A percentile compares a stretch with the other conserved stretches of the same genome.
phyloP scores from a whole-genome alignment of 2,888 invertebrate species.

The Temnothorax ravouxi region DNA sequence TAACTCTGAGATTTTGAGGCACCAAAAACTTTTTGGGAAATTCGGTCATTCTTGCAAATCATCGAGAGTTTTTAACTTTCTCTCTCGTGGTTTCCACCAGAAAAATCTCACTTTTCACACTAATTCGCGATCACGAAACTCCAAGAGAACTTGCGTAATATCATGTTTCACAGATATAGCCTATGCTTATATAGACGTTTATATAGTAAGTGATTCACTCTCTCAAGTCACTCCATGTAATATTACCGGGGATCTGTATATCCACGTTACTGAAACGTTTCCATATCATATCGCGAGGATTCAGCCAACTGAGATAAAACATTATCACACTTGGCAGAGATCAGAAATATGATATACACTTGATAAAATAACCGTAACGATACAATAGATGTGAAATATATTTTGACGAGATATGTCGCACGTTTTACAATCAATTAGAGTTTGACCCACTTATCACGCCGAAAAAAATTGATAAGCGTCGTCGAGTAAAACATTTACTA shows the following conservation, averaged over 20 bases:
- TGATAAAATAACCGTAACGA: neutral
- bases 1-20: neutral
- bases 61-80: constrained; percentile 10
- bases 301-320: neutral
- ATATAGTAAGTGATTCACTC: constrained; percentile 14
- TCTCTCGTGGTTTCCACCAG: neutral
- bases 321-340: neutral
- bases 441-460: neutral
- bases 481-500: neutral
- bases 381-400: neutral
- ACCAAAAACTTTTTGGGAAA: neutral
- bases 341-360: neutral
- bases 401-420: neutral
- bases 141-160: constrained; percentile 5
- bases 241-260: neutral
- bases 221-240: neutral
- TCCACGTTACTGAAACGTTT: neutral
- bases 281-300: neutral
- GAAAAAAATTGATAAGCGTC: neutral
- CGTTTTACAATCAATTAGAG: neutral
- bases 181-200: constrained; percentile 13
- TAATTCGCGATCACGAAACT: neutral
- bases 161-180: neutral
- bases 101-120: neutral
- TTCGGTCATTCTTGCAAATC: neutral